Evolutionary conservation across 2,888 invertebrate species (phyloP).

Genomic region (Dicranocentrus wangi): DNA sequence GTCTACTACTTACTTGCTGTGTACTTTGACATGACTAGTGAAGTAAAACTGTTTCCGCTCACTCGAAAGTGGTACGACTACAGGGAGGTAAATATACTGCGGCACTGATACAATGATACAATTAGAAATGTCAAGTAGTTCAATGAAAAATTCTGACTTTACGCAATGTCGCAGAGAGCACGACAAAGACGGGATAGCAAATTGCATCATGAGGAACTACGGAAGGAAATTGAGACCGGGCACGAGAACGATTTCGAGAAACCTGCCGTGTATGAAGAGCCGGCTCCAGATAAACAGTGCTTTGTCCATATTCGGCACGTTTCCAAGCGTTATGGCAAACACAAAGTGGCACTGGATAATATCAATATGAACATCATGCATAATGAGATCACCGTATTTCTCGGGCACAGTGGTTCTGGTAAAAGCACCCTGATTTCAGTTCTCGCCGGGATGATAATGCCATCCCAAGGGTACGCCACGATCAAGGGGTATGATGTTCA

Average conservation of each 20-base stretch:
- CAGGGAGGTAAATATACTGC: constrained; percentile 29
- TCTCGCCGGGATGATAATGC: constrained; percentile 66
- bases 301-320: constrained; percentile 63
- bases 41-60: constrained; percentile 42
- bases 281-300: constrained; percentile 31
- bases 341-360: constrained; percentile 66
- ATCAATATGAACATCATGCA: constrained; percentile 67
- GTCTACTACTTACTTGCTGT: constrained; percentile 60
- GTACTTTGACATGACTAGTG: constrained; percentile 51
- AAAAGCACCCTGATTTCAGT: constrained; percentile 66
- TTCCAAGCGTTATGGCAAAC: constrained; percentile 61
- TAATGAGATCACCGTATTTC: constrained; percentile 67
- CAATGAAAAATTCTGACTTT: not conserved
- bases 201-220: constrained; percentile 44
- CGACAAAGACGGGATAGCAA: constrained; percentile 19
- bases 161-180: constrained; percentile 12
- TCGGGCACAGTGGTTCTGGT: constrained; percentile 67
- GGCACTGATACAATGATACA: not conserved
- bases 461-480: constrained; percentile 62
- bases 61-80: constrained; percentile 59
- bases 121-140: not conserved
- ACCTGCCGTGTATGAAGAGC: constrained; percentile 65
- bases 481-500: constrained; percentile 63
- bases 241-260: constrained; percentile 51
- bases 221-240: constrained; percentile 22